Conservation (phyloP, 2,113 vertebrate genomes). For the Catharus minimus region DNA sequence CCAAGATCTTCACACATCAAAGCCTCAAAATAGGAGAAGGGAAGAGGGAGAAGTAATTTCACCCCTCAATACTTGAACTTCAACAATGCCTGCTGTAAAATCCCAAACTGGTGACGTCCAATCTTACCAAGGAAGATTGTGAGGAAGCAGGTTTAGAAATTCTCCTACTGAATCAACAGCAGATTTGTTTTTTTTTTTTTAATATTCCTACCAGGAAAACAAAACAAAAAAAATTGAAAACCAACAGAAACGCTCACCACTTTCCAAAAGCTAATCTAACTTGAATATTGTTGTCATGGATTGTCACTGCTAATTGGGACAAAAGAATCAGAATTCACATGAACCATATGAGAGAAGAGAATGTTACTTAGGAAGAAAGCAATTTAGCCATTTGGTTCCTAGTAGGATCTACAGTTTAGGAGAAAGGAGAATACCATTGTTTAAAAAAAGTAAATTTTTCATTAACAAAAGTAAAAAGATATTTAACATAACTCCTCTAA, state of each 20-base stretch:
- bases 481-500: background rate
- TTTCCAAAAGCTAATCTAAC: background rate
- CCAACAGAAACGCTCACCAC: fast-evolving
- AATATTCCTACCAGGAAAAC: background rate
- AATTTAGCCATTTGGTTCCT: background rate
- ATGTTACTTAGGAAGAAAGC: background rate
- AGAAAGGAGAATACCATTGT: fast-evolving
- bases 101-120: background rate
- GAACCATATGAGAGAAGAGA: background rate
- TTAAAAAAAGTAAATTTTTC: background rate
- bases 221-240: background rate
- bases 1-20: background rate
- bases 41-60: background rate
- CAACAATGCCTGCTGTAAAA: background rate
- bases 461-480: background rate
- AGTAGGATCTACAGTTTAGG: background rate
- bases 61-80: background rate
- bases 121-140: background rate
- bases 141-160: background rate
- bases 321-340: background rate
- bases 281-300: background rate
- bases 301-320: background rate
- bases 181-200: background rate
- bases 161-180: background rate
- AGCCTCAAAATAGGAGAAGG: background rate